Evolutionary conservation across 1,140 invertebrate species (phyloP), one percentile per base, ranked within the genome.

Genomic region (Zophobas morio): DNA sequence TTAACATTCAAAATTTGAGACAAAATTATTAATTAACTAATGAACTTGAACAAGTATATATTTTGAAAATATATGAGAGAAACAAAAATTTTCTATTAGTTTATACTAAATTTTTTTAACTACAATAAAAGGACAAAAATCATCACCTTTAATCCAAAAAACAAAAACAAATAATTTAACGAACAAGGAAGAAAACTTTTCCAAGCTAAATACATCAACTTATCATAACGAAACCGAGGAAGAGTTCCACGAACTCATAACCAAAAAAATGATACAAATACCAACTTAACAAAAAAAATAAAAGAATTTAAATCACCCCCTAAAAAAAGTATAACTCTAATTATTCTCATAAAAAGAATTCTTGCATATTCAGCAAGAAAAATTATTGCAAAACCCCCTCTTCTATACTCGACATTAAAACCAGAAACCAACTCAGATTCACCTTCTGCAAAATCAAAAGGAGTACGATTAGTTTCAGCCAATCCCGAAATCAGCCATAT

Each of bases 361-460:
- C 86, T 91, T 49, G 85, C 84, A 89, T 94, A 94, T 82, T 94
- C 92, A 42, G 88, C 87, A 85, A 94, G 88, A 91, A 93, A 93
- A 89, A 94, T 89, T 86, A 93, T 88, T 78, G 90, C 89, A 92
- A 94, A 94, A n/a, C 86, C 86, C 0, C 88, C 87, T 84, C 89
- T 89, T n/a, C n/a, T n/a, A n/a, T n/a, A n/a, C n/a, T 87, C 92
- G 84, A 91, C 86, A 90, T 94, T 94, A 93, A 92, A 94, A 4
- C 92, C 92, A 37, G 91, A 94, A 81, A 94, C 91, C 88, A 94
- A 89, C 84, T 94, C 92, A 56, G 90, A 92, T 84, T 94, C 92
- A 0, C 91, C 91, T 82, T 94, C 92, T 81, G 91, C 88, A 89
- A 94, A 93, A 92, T 94, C 93, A 92, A 93, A 94, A 77, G 92